Percentiles rank a stretch among this genome's conserved stretches.
These are phyloP conservation scores for Brachionus asplanchnoidis DNA, from an alignment of 1,140 invertebrate species.

Conservation along the genomic window DNA sequence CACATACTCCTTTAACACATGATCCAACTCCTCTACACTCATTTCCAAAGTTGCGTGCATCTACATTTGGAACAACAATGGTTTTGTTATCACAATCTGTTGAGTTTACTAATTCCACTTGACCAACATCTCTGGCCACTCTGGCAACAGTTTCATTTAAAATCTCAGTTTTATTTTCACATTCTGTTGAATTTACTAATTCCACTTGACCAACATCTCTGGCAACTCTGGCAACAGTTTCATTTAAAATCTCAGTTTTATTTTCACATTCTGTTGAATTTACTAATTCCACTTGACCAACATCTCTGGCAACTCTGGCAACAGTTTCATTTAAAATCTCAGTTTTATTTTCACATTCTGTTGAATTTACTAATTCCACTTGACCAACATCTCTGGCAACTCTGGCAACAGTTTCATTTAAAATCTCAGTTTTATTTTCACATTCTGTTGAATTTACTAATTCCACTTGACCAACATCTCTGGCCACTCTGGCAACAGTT, in stretches of 20 bases:
- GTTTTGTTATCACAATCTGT: background rate
- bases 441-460: background rate
- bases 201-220: background rate
- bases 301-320: background rate
- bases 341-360: background rate
- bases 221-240: background rate
- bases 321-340: background rate
- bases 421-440: background rate
- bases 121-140: background rate
- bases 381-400: background rate
- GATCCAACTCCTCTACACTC: background rate
- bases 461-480: background rate
- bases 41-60: background rate
- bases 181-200: background rate
- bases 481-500: background rate
- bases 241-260: background rate
- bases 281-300: background rate
- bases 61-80: background rate
- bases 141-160: background rate
- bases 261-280: background rate
- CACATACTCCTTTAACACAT: conserved; percentile 12
- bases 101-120: background rate
- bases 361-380: background rate
- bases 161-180: background rate
- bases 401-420: background rate